Conservation (phyloP, 2,113 vertebrate genomes). For the Etia nguti region DNA sequence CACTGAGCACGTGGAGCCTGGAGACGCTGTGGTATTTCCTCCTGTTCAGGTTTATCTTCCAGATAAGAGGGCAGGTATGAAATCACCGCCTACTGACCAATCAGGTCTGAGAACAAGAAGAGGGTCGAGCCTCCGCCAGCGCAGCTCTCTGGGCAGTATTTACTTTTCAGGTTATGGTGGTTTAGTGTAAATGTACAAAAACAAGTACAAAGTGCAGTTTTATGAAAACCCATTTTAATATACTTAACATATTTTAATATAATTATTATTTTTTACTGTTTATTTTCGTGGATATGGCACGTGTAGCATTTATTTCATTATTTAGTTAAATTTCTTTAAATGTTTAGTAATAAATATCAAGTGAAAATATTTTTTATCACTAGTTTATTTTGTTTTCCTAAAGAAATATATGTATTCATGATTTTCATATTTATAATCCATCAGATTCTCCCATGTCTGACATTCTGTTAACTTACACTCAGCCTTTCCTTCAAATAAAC, state of each 20-base stretch:
- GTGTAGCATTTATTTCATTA: not conserved
- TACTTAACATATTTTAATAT: not conserved
- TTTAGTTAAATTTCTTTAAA: not conserved
- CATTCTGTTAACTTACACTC: not conserved
- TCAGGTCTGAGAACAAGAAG: not conserved
- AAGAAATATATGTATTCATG: not conserved
- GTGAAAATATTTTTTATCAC: accelerated
- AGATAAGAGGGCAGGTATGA: not conserved
- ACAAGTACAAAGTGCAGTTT: not conserved
- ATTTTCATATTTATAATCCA: not conserved
- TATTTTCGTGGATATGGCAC: not conserved
- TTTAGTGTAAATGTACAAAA: not conserved
- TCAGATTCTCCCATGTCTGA: not conserved
- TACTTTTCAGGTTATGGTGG: not conserved
- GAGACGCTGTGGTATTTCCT: accelerated
- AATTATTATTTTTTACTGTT: not conserved
- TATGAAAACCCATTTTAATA: not conserved
- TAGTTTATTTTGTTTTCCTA: not conserved
- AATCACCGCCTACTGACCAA: not conserved
- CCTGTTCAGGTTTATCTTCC: accelerated
- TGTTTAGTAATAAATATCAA: not conserved
- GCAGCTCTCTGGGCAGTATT: not conserved
- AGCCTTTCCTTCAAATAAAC: not conserved
- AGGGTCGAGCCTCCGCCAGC: accelerated
- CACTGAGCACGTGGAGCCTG: not conserved